These are phyloP conservation scores for Rana temporaria DNA, from an alignment of 2,113 vertebrate genomes.

Conservation along the genomic window DNA sequence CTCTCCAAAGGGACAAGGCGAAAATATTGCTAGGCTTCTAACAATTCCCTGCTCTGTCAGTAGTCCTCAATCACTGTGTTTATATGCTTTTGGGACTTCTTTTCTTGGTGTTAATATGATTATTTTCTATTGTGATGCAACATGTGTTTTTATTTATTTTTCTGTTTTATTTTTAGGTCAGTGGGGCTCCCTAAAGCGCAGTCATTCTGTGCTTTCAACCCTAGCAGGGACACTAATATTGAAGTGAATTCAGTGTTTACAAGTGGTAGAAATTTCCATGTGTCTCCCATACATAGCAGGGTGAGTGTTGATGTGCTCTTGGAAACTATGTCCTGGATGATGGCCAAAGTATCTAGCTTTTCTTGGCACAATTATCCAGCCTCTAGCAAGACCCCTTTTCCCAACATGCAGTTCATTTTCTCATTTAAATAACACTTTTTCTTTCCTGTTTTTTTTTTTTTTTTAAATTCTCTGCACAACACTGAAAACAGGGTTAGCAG, in stretches of 20 bases:
- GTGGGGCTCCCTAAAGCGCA: constrained; percentile 90
- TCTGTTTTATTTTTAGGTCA: constrained; percentile 69
- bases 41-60: too few relatives aligned
- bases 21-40: too few relatives aligned
- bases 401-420: constrained; percentile 8
- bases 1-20: too few relatives aligned
- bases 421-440: neutral
- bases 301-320: constrained; percentile 78
- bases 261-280: constrained; percentile 92
- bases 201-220: constrained; percentile 91
- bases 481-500: neutral
- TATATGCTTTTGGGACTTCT: too few relatives aligned
- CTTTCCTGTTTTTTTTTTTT: neutral
- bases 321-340: constrained; percentile 66
- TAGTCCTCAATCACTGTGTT: too few relatives aligned
- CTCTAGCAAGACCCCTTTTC: constrained; percentile 2
- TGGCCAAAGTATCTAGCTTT: constrained; percentile 65
- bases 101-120: too few relatives aligned
- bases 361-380: constrained; percentile 62
- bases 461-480: too few relatives aligned
- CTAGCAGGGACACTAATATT: constrained; percentile 89
- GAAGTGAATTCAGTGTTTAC: constrained; percentile 94
- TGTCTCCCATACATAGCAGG: constrained; percentile 91
- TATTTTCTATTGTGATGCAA: too few relatives aligned
- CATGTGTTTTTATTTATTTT: rapidly evolving